Base-by-base conservation (phyloP, 2,888 invertebrate genomes). In the Lymantria dispar region DNA sequence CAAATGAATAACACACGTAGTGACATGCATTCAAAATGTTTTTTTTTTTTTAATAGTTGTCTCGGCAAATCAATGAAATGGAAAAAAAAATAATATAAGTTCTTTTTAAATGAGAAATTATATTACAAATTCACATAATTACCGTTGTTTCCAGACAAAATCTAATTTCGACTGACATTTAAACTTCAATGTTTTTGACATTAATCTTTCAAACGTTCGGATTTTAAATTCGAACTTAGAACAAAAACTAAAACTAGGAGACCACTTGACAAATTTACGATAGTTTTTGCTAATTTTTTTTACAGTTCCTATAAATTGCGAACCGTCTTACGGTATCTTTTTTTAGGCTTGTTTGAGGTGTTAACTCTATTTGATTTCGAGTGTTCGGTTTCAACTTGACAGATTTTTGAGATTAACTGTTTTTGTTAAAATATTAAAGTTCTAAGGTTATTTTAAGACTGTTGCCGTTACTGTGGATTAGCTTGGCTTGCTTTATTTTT, bases 261-360 rank as follows among this genome's bases (percentile, higher is more conserved):
- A 70, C 52, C 48, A 60, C 64, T 68, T 83, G 84, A 85, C 83
- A 85, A 81, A 83, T 84, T 84, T 85, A 85, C 78, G 78, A 70
- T 60, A 60, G 52, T 79, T 78, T 78, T 79, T 75, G 71, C 68
- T 45, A 51, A 56, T 64, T 64, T 72, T 67, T 66, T 45, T 77
- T 76, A 72, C 70, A 59, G 69, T 74, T 78, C 70, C 74, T 60
- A 61, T 72, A 75, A 79, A 76, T 74, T 75, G 60, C 66, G 51
- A 74, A 70, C 67, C 74, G 71, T 74, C 69, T 50, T 59, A 66
- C 52, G 63, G 58, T 55, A 45, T 62, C 58, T 60, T 61, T 66
- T 60, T 62, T 70, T 75, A 72, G 68, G 69, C 72, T 64, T 70
- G 75, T 60, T 68, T 44, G 62, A 78, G 74, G 80, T 81, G 82